These are phyloP conservation scores for Brachyalestes nurse DNA, from an alignment of 2,797 vertebrate genomes.

Conservation along the genomic window DNA sequence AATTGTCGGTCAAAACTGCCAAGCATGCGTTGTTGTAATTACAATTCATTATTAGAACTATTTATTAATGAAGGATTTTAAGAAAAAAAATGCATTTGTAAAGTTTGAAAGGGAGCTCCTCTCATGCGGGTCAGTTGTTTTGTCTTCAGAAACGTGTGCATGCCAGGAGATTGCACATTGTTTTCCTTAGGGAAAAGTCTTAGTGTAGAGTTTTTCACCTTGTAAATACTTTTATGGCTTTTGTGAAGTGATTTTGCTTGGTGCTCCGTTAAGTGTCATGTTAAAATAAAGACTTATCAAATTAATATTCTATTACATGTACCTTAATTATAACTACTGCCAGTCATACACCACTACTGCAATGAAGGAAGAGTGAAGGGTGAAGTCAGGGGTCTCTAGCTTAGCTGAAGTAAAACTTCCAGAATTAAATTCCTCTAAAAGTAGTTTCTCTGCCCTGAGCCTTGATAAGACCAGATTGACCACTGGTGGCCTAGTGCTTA, in stretches of 20 bases:
- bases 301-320: not conserved
- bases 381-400: too few relatives aligned
- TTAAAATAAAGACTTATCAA: constrained; percentile 43
- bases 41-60: constrained; percentile 78
- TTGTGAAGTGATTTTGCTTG: constrained; percentile 90
- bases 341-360: not conserved
- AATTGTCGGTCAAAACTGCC: constrained; percentile 78
- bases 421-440: too few relatives aligned
- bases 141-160: constrained; percentile 77
- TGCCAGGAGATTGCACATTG: constrained; percentile 90
- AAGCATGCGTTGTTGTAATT: constrained; percentile 88
- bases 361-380: too few relatives aligned
- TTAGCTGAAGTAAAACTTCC: too few relatives aligned
- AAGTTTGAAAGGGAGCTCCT: constrained; percentile 80
- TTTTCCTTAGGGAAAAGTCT: constrained; percentile 84
- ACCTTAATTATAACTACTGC: not conserved
- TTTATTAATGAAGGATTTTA: constrained; percentile 78
- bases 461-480: too few relatives aligned
- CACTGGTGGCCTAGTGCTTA: too few relatives aligned
- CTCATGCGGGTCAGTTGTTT: constrained; percentile 70
- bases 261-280: constrained; percentile 84
- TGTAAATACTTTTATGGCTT: constrained; percentile 95
- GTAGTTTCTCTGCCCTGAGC: too few relatives aligned
- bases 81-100: constrained; percentile 77
- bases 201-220: constrained; percentile 82